A percentile compares a stretch with the other conserved stretches of the same genome.
These are phyloP conservation scores for Corythaixoides concolor DNA, from an alignment of 2,113 vertebrate species.

Conservation along the genomic window DNA sequence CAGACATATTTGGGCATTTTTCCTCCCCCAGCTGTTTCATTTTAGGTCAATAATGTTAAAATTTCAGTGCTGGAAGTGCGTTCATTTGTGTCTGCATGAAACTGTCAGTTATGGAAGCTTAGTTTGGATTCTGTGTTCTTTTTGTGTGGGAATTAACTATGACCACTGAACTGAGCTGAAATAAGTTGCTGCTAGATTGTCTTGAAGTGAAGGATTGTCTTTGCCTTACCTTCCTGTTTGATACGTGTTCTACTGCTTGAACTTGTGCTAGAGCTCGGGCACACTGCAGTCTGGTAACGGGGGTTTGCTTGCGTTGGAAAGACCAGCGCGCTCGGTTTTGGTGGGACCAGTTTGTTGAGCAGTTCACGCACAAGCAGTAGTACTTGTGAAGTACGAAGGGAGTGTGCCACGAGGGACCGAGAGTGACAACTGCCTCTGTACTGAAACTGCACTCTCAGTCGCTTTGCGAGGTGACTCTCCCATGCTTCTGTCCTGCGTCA, in stretches of 20 bases:
- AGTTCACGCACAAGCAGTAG: not conserved
- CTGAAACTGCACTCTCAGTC: fast-evolving
- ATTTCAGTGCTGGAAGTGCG: not conserved
- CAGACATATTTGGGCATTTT: slow-evolving; percentile 28
- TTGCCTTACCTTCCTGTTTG: not conserved
- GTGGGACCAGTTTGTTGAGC: not conserved
- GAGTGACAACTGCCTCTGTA: not conserved
- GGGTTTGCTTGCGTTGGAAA: fast-evolving
- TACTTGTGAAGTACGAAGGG: not conserved
- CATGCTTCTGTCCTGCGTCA: fast-evolving
- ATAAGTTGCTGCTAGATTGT: not conserved
- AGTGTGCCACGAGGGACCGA: not conserved
- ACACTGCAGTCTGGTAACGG: fast-evolving
- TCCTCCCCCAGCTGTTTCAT: slow-evolving; percentile 10
- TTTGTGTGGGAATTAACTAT: not conserved
- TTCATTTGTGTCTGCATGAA: not conserved
- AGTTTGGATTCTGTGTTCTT: not conserved
- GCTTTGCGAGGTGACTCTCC: fast-evolving
- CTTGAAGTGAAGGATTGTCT: not conserved
- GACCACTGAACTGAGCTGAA: not conserved
- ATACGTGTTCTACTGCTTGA: not conserved
- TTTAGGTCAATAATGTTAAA: slow-evolving; percentile 21
- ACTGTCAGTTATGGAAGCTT: not conserved
- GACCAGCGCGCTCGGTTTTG: not conserved
- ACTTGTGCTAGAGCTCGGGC: not conserved